Percentiles rank a stretch among this genome's conserved stretches.
Evolutionary conservation across 2,888 invertebrate genomes (phyloP).

Genomic region (Machimus rusticus): DNA sequence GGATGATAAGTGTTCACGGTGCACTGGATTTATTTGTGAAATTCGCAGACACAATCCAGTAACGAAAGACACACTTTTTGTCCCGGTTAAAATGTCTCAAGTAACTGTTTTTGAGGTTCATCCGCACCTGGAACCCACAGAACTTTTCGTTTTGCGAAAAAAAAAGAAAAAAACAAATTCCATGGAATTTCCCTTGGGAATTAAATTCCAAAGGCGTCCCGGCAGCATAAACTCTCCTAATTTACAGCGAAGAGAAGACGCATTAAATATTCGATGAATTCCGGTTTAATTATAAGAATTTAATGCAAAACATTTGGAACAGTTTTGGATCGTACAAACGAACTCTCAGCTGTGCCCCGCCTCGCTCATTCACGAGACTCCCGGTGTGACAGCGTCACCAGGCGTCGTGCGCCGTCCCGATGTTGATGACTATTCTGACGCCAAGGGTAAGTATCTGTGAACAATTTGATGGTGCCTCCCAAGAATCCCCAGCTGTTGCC

Average conservation of each 20-base stretch:
- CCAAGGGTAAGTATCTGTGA: constrained; percentile 8
- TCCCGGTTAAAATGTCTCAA: not conserved
- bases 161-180: not conserved
- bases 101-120: not conserved
- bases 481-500: constrained; percentile 32
- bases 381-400: constrained; percentile 33
- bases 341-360: not conserved
- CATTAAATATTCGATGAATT: constrained; percentile 37
- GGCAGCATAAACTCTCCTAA: not conserved
- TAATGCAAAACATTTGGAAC: constrained; percentile 37
- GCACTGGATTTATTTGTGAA: constrained; percentile 43
- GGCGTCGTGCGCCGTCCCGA: constrained; percentile 41
- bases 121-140: not conserved
- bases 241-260: not conserved
- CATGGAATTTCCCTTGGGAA: not conserved
- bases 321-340: constrained; percentile 1
- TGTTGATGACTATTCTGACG: constrained; percentile 49
- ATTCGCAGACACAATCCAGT: not conserved
- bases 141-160: not conserved
- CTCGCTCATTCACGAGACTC: not conserved
- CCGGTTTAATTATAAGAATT: constrained; percentile 28
- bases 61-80: not conserved
- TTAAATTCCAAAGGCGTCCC: not conserved
- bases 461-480: not conserved
- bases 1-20: constrained; percentile 38